Evolutionary conservation across 2,113 vertebrate species (phyloP), one percentile per base, ranked within the genome.

Genomic region (Rhinoderma darwinii): DNA sequence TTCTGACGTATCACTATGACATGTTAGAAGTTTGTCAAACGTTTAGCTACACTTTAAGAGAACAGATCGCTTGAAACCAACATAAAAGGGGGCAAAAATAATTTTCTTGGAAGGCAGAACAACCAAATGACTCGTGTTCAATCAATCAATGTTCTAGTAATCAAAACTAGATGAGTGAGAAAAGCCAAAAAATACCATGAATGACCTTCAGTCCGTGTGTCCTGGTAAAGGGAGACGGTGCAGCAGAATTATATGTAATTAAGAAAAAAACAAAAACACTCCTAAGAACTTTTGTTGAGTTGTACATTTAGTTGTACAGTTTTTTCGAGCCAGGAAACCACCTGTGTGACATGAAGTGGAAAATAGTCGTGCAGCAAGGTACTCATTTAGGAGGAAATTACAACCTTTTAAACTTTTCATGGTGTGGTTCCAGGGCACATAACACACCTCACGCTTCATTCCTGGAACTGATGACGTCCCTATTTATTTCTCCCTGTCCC

Each of bases 401-500:
- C 0, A 89, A 80, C 75, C 81, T 89, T 51, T 80, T 88, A 91
- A 90, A 86, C 86, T 88, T 90, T 39, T 84, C 83, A 89, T 81
- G 77, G 35, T 80, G 0, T 66, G 35, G 10, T 90, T 74, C 1
- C 84, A 41, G 85, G 85, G 83, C 80, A 89, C 61, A 89, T 0
- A 43, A 43, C 75, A 86, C 84, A 32, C 74, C 86, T 85, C 82
- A 83, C 83, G 87, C 32, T 88, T 90, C 90, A 90, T 93, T 91
- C 90, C 91, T 90, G 86, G 89, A 90, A 90, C 89, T 84, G 89
- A 90, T 83, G 83, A 84, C 83, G 82, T 84, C 82, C 89, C 85
- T 86, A 88, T 91, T 89, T 9, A 0, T 89, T 89, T 92, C 89
- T 90, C 89, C 90, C 88, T 91, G 90, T 92, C 90, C 92, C 92